Evolutionary conservation across 2,113 vertebrate species (phyloP).

Genomic region (Halcyon senegalensis): DNA sequence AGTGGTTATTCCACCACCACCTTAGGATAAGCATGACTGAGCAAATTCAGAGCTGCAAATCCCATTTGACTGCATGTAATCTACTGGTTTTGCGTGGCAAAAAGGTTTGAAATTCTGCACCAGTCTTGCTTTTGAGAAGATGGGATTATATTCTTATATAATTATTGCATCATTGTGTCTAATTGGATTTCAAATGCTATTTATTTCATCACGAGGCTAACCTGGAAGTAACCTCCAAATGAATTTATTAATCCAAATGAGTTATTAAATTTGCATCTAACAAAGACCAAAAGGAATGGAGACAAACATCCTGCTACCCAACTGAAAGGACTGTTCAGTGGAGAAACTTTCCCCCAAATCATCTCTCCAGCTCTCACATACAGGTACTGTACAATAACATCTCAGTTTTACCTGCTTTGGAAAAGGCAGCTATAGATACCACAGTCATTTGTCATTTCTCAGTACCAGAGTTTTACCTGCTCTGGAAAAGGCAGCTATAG

Average conservation of each 20-base stretch:
- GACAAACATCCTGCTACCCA: not conserved
- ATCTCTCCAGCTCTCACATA: not conserved
- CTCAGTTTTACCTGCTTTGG: not conserved
- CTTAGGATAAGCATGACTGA: not conserved
- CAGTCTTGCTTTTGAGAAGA: constrained; percentile 9
- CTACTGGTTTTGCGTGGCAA: constrained; percentile 14
- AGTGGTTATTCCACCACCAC: not conserved
- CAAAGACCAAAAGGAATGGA: not conserved
- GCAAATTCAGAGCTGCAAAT: constrained; percentile 18
- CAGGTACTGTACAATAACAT: accelerated
- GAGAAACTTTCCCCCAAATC: not conserved
- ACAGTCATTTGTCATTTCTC: constrained; percentile 18
- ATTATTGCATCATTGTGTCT: constrained; percentile 19
- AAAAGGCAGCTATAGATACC: not conserved
- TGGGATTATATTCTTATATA: not conserved
- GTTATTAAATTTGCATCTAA: constrained; percentile 8
- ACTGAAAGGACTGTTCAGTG: not conserved
- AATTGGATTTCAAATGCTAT: constrained; percentile 57
- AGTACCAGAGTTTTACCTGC: not conserved
- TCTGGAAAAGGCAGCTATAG: not conserved
- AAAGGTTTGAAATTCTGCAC: not conserved
- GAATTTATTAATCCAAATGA: constrained; percentile 31
- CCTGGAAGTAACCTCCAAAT: not conserved
- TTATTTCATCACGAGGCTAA: constrained; percentile 18
- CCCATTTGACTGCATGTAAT: constrained; percentile 9